Percentiles rank a stretch among this genome's conserved stretches.
These are phyloP conservation scores for Parnassius glacialis DNA, from an alignment of 2,888 invertebrate species.

Conservation along the genomic window DNA sequence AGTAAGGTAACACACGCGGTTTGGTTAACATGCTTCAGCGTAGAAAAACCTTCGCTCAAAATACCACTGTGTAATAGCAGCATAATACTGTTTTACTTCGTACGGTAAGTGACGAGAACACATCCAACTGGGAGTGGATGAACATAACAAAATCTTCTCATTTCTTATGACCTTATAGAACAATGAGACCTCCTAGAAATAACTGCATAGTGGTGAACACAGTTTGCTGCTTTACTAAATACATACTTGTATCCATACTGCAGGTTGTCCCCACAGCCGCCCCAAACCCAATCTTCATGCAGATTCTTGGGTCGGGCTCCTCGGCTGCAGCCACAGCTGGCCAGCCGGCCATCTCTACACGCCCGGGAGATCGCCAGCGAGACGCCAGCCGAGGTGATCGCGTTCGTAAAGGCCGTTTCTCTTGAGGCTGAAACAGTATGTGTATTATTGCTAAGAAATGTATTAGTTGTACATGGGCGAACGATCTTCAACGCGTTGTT, in stretches of 20 bases:
- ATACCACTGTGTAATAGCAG: no score
- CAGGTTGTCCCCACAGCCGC: constrained; percentile 98
- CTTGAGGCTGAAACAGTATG: constrained; percentile 82
- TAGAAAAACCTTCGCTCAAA: no score
- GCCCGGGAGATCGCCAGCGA: constrained; percentile 93
- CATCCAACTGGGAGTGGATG: no score
- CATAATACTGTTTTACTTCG: no score
- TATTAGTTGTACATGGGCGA: no score
- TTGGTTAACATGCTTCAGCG: no score
- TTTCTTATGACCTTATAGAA: no score
- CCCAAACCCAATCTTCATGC: constrained; percentile 97
- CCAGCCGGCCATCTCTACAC: constrained; percentile 93
- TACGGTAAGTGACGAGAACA: no score
- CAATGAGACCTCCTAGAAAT: not conserved
- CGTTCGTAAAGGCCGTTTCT: constrained; percentile 95
- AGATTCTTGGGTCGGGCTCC: constrained; percentile 91
- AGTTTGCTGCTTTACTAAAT: not conserved
- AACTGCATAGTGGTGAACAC: not conserved
- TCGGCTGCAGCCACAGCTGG: constrained; percentile 94
- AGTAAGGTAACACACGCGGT: no score
- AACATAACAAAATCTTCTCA: no score
- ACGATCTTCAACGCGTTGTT: no score
- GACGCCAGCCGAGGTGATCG: constrained; percentile 93
- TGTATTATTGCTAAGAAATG: no score
- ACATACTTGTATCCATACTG: constrained; percentile 96